These are phyloP conservation scores for Astyanax mexicanus DNA, from an alignment of 2,797 vertebrate genomes.

Conservation along the genomic window DNA sequence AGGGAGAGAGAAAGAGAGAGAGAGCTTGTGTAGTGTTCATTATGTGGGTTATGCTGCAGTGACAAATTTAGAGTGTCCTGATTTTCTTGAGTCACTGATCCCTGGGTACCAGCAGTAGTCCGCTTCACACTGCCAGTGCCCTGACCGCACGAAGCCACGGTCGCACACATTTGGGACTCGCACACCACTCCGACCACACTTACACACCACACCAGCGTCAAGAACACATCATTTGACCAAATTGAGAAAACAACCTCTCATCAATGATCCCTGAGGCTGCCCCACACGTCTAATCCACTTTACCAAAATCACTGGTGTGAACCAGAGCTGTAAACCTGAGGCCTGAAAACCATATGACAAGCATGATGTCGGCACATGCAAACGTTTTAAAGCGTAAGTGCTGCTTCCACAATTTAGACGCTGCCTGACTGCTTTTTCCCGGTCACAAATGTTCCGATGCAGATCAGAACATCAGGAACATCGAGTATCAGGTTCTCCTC, in stretches of 20 bases:
- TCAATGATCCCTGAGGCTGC: conserved; percentile 30
- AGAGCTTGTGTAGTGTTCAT: conserved; percentile 74
- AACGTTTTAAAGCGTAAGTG: neutral
- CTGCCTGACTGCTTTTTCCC: neutral
- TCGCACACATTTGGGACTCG: conserved; percentile 28
- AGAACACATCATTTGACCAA: conserved; percentile 51
- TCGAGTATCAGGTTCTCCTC: neutral
- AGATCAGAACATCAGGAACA: neutral
- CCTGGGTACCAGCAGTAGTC: conserved; percentile 75
- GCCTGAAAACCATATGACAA: neutral
- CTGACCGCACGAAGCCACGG: conserved; percentile 65
- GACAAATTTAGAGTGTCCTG: conserved; percentile 87
- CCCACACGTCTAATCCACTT: conserved; percentile 35
- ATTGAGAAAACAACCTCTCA: conserved; percentile 45
- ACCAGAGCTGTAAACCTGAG: conserved; percentile 37
- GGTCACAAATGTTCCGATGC: neutral
- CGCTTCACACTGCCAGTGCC: conserved; percentile 59
- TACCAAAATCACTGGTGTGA: conserved; percentile 43
- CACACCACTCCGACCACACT: conserved; percentile 47
- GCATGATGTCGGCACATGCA: neutral
- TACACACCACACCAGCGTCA: conserved; percentile 52
- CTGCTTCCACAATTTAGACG: neutral
- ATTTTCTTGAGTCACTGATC: conserved; percentile 81
- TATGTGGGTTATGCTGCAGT: conserved; percentile 86
- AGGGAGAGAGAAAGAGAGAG: conserved; percentile 26